Percentiles rank a stretch among this genome's conserved stretches.
phyloP scores from a whole-genome alignment of 2,888 invertebrate species.

The Conops quadrifasciatus region DNA sequence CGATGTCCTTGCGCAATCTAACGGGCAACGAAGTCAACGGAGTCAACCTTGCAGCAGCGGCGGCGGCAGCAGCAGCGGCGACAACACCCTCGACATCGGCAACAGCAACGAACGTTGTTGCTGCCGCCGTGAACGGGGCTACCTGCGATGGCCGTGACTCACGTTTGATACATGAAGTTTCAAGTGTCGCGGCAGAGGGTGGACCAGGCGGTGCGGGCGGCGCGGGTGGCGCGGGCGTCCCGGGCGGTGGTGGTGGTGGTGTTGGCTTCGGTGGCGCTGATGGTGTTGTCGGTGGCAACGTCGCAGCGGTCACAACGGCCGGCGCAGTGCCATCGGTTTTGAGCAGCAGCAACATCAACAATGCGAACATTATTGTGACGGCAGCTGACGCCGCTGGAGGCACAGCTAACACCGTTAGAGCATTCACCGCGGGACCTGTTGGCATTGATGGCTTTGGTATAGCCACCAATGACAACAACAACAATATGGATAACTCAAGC shows the following conservation, averaged over 20 bases:
- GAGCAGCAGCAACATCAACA: constrained; percentile 16
- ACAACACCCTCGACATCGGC: constrained; percentile 31
- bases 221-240: not conserved
- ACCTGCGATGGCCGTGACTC: constrained; percentile 6
- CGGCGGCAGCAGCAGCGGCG: constrained; percentile 33
- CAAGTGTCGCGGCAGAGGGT: not conserved
- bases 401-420: constrained; percentile 17
- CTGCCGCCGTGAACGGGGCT: not conserved
- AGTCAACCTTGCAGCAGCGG: constrained; percentile 32
- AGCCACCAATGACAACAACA: constrained; percentile 70
- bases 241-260: not conserved
- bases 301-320: constrained; percentile 25
- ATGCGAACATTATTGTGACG: constrained; percentile 8
- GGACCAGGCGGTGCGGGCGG: not conserved
- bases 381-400: not conserved
- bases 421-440: constrained; percentile 32
- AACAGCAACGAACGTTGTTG: constrained; percentile 23
- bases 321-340: constrained; percentile 3
- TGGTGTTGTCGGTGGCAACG: constrained; percentile 25
- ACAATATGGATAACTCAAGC: constrained; percentile 82
- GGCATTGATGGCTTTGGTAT: constrained; percentile 44
- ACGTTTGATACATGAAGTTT: not conserved
- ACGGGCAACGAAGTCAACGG: constrained; percentile 36
- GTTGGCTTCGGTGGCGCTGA: not conserved
- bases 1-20: constrained; percentile 35